phyloP scores from a whole-genome alignment of 2,113 vertebrate genomes.

The Tichodroma muraria region DNA sequence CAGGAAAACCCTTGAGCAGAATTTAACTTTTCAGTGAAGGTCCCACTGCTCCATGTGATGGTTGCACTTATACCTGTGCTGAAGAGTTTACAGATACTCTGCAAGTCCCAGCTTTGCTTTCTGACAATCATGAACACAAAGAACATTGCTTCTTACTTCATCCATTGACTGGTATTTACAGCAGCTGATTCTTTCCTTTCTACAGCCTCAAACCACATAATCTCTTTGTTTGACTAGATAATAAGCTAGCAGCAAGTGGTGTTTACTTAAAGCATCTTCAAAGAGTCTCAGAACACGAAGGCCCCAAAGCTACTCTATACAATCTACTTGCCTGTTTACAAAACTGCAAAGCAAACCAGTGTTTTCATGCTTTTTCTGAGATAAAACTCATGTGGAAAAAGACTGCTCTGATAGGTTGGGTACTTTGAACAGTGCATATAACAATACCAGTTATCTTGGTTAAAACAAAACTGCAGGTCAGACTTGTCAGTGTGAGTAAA shows the following conservation, averaged over 20 bases:
- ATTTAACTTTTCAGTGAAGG: neutral
- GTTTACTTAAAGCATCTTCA: neutral
- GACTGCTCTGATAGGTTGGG: neutral
- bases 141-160: neutral
- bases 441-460: neutral
- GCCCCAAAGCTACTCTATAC: neutral
- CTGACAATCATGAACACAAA: neutral
- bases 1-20: neutral
- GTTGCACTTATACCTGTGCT: neutral
- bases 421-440: neutral
- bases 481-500: neutral
- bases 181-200: neutral
- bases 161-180: neutral
- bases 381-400: neutral
- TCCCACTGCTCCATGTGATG: neutral
- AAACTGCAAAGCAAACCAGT: conserved; percentile 18
- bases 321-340: conserved; percentile 1
- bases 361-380: neutral
- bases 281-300: neutral
- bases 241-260: neutral
- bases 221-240: conserved; percentile 18
- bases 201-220: neutral
- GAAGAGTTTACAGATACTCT: neutral
- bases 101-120: neutral
- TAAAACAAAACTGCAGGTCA: neutral